Evolutionary conservation across 1,140 invertebrate genomes (phyloP).

Genomic region (Bombus confusus): DNA sequence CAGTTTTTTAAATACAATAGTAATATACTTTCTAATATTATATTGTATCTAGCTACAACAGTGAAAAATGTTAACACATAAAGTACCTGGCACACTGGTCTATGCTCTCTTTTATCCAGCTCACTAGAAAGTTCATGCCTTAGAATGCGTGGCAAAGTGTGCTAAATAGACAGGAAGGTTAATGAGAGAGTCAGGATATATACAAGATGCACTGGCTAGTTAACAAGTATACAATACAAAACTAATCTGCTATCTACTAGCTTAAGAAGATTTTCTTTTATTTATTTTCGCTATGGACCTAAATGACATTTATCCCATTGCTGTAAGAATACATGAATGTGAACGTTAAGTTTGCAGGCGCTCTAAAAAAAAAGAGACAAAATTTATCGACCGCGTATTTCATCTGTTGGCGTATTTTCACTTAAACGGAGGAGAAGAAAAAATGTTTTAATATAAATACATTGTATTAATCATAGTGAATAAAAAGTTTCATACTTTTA

Average conservation of each 20-base stretch:
- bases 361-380: slow-evolving; percentile 31
- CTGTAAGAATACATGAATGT: slow-evolving; percentile 56
- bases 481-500: slow-evolving; percentile 65
- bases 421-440: slow-evolving; percentile 27
- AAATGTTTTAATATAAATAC: slow-evolving; percentile 54
- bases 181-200: slow-evolving; percentile 70
- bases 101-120: slow-evolving; percentile 76
- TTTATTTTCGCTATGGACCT: slow-evolving; percentile 68
- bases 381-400: slow-evolving; percentile 48
- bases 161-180: slow-evolving; percentile 73
- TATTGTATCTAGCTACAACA: slow-evolving; percentile 72
- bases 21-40: slow-evolving; percentile 73
- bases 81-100: slow-evolving; percentile 77
- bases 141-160: slow-evolving; percentile 73
- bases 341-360: slow-evolving; percentile 37
- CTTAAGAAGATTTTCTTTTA: slow-evolving; percentile 65
- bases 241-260: slow-evolving; percentile 67
- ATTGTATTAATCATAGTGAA: slow-evolving; percentile 60
- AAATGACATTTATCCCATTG: slow-evolving; percentile 56
- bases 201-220: slow-evolving; percentile 66
- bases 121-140: slow-evolving; percentile 73
- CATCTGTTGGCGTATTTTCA: slow-evolving; percentile 63
- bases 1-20: slow-evolving; percentile 71
- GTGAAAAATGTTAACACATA: slow-evolving; percentile 73
- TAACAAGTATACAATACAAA: slow-evolving; percentile 68